Evolutionary conservation across 2,113 vertebrate genomes (phyloP), one percentile per base, ranked within the genome.

Genomic region (Patagioenas fasciata): DNA sequence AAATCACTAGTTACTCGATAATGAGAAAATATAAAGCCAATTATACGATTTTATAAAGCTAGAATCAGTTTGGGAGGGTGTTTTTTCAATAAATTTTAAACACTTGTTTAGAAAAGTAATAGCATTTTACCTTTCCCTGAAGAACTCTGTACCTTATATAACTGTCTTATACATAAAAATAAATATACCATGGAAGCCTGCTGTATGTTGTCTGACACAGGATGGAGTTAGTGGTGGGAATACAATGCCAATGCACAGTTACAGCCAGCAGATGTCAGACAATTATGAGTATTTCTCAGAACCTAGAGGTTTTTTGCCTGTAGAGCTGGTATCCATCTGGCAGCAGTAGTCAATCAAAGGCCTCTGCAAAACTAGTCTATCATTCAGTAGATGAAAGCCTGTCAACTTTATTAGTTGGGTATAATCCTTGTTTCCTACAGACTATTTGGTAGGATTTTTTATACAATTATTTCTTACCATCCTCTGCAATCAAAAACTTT

Each of bases 1-100:
- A 88, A 95, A 88, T 92, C 72, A 79, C 81, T 94, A 53, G 69
- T 90, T 96, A 72, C 86, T 85, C 56, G 81, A 64, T 93, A 94
- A 96, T 93, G 82, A 95, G 80, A 95, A 96, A 88, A 93, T 97
- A 96, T 87, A 94, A 96, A 94, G 69, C 82, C 66, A 95, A 94
- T 96, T 95, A 93, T 80, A 57, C 53, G 62, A 80, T 83, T 81
- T 93, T 91, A 94, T 85, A 83, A 90, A 92, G 28, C 53, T 72
- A 83, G 38, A 85, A 91, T 85, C 82, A 90, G n/a, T 90, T 94
- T 70, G 67, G 57, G 73, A 74, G 28, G 32, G 1, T 11, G 40
- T 70, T 93, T 91, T 44, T 21, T 4, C 3, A 23, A 73, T 44
- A 88, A 88, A 78, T 91, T 70, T 86, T 80, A 64, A 80, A 44